phyloP scores from a whole-genome alignment of 2,113 vertebrate species.

The Pseudorasbora parva region DNA sequence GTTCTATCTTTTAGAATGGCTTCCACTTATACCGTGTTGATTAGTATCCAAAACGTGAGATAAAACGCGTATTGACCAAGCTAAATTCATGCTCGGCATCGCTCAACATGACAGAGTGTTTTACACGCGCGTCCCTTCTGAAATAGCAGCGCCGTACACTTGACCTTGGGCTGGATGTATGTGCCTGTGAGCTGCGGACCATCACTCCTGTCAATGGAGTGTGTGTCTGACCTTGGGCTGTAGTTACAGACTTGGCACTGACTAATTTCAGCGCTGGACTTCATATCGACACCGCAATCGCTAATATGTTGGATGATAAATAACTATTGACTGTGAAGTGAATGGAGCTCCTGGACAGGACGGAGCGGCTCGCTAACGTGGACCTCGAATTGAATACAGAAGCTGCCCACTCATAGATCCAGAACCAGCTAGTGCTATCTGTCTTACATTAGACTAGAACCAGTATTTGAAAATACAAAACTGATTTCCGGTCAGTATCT shows the following conservation, averaged over 20 bases:
- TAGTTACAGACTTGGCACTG: constrained; percentile 71
- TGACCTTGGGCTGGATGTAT: constrained; percentile 78
- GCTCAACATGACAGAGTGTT: constrained; percentile 66
- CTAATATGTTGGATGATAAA: constrained; percentile 79
- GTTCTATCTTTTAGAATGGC: neutral
- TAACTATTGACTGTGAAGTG: constrained; percentile 73
- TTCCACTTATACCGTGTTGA: constrained; percentile 23
- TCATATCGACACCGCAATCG: constrained; percentile 79
- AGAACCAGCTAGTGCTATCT: constrained; percentile 17
- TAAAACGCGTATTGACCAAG: neutral
- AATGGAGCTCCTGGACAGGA: constrained; percentile 51
- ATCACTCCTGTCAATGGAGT: constrained; percentile 73
- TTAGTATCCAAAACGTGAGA: constrained; percentile 17
- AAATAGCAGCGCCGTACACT: constrained; percentile 72
- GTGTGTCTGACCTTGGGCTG: constrained; percentile 76
- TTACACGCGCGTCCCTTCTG: constrained; percentile 78
- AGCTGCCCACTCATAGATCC: constrained; percentile 15
- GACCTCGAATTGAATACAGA: constrained; percentile 26
- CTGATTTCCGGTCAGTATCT: neutral
- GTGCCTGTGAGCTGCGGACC: constrained; percentile 68
- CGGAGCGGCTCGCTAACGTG: constrained; percentile 14
- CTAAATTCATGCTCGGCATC: constrained; percentile 7
- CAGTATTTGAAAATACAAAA: neutral
- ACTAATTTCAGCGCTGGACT: constrained; percentile 78
- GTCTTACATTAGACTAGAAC: neutral